Evolutionary conservation across 2,797 vertebrate species (phyloP), one percentile per base, ranked within the genome.

Genomic region (Erethizon dorsatum): DNA sequence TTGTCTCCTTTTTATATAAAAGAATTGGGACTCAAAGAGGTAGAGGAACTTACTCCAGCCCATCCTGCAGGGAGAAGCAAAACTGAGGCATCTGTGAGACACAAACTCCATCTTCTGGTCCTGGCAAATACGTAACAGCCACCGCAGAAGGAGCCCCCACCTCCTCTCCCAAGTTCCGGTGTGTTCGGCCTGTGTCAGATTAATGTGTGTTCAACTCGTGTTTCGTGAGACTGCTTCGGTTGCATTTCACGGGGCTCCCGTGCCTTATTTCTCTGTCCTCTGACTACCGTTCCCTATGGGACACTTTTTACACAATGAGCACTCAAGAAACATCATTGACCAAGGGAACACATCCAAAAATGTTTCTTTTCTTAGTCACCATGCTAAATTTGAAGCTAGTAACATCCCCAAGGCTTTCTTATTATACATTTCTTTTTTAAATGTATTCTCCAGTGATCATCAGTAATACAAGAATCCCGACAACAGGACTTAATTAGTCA

Each of bases 131-230:
- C 6, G 17, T 57, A 82, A 57, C 65, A n/a, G 67, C 41, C 33
- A 1, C 45, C 1, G 7, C 0, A 2, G 65, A 59, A 69, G 28
- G 57, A 7, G 69, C 31, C 47, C 20, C 20, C 2, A 1, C 8
- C 63, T 50, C 9, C 61, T 67, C 79, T 87, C 24, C 41, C 45
- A 50, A 1, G 47, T 54, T 41, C n/a, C 1, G 0, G 14, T 1
- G 1, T 14, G 20, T 26, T 73, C n/a, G 5, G 47, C 56, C 41
- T 9, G 24, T 3, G 79, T 14, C 69, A 24, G 24, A 10, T 31
- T 33, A 57, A n/a, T 4, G 2, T 1, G 11, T 3, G 22, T 24
- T 45, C 26, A 13, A 37, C 61, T 52, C 13, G 13, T 26, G 7
- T 17, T 54, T 18, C 33, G 3, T 14, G 83, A 88, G 15, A 56